These are phyloP conservation scores for Bos javanicus DNA, from an alignment of 2,113 vertebrate species.

Conservation along the genomic window DNA sequence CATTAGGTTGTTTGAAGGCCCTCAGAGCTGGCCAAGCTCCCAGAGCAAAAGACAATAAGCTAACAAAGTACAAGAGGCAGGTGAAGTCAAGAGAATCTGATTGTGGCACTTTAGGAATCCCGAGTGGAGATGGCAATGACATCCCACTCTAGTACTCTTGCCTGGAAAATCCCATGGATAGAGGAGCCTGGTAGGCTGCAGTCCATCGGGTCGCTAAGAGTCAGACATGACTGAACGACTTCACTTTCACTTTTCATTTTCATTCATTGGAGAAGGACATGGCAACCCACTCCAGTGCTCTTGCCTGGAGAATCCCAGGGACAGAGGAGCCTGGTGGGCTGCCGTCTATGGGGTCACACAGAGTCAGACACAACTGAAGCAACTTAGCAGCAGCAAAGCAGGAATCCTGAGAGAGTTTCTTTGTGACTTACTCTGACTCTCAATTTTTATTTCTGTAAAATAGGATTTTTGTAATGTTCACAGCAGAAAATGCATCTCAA, in stretches of 20 bases:
- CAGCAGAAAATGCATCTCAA: background rate
- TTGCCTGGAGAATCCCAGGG: no score
- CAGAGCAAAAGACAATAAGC: background rate
- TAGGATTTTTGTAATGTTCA: background rate
- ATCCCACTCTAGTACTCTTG: no score
- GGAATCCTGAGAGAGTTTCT: background rate
- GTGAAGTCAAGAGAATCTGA: background rate
- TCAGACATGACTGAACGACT: no score
- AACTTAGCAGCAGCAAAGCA: no score
- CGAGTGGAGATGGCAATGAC: no score
- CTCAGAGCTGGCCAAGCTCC: background rate
- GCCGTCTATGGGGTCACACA: accelerated
- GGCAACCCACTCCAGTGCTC: no score
- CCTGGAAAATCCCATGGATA: no score
- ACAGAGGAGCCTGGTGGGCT: accelerated
- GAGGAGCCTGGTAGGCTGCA: no score
- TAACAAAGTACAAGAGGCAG: background rate
- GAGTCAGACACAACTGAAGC: accelerated
- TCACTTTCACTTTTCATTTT: no score
- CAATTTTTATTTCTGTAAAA: background rate
- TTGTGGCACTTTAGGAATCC: background rate
- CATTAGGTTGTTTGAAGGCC: accelerated
- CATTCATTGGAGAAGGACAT: no score
- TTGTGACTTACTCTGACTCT: background rate
- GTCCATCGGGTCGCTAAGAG: no score